Evolutionary conservation across 2,888 invertebrate species (phyloP).

Genomic region (Sphaerolaimus hirsutus): DNA sequence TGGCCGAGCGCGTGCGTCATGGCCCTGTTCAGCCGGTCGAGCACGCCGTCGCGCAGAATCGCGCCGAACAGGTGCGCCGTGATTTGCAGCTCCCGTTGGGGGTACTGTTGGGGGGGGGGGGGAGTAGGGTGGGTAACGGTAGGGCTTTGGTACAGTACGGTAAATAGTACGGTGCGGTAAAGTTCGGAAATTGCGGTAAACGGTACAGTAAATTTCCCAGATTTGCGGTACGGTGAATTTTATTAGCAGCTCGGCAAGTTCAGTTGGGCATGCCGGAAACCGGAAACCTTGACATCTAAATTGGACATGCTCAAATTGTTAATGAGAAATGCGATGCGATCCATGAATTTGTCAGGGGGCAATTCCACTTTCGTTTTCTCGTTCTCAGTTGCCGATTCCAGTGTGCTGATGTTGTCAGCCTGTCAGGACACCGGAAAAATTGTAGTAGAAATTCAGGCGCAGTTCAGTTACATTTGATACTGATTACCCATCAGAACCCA

Average conservation of each 20-base stretch:
- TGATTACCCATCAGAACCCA: too few species aligned
- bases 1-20: too few species aligned
- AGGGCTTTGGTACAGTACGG: too few species aligned
- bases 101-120: constrained; percentile 92
- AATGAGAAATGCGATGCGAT: constrained; percentile 82
- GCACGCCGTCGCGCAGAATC: constrained; percentile 21
- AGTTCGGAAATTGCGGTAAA: too few species aligned
- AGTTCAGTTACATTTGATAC: too few species aligned
- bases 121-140: constrained; percentile 88
- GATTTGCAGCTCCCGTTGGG: constrained; percentile 82
- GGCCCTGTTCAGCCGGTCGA: constrained; percentile 77
- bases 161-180: too few species aligned
- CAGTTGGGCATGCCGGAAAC: too few species aligned
- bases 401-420: constrained; percentile 90
- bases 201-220: too few species aligned
- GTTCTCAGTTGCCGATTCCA: constrained; percentile 70
- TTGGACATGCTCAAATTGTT: constrained; percentile 92
- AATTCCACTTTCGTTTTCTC: constrained; percentile 45
- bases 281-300: constrained; percentile 57
- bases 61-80: constrained; percentile 95
- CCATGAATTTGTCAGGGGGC: constrained; percentile 76
- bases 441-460: too few species aligned
- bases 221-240: too few species aligned
- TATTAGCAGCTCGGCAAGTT: too few species aligned
- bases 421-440: too few species aligned